A percentile compares a stretch with the other conserved stretches of the same genome.
Conservation (phyloP, 1,140 invertebrate species). For the Cotesia vestalis region DNA sequence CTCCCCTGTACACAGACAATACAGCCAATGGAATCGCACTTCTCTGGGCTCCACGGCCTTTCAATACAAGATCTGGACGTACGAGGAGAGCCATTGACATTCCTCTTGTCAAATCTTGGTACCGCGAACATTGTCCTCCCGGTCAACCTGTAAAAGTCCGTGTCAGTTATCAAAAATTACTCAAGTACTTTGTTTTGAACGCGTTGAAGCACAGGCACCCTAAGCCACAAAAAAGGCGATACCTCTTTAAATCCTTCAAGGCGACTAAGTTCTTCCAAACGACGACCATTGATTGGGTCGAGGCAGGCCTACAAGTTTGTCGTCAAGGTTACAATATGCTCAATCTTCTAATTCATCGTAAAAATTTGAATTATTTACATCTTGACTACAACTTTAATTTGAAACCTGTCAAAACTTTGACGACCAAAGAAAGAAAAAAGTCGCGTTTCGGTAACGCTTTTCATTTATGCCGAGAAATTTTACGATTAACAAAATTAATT, state of each 20-base stretch:
- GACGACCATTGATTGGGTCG: constrained; percentile 99
- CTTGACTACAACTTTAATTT: constrained; percentile 99
- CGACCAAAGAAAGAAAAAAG: constrained; percentile 99
- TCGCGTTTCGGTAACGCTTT: constrained; percentile 99
- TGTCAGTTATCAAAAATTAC: constrained; percentile 98
- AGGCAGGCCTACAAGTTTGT: constrained; percentile 97
- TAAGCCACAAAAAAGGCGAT: constrained; percentile 98
- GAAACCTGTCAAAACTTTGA: constrained; percentile 99
- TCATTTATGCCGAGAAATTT: constrained; percentile 98
- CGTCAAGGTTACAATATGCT: constrained; percentile 99
- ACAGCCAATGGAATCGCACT: constrained; percentile 98
- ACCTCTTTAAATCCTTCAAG: constrained; percentile 98
- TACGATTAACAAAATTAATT: constrained; percentile 96
- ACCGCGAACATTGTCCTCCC: constrained; percentile 96
- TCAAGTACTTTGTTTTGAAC: constrained; percentile 99
- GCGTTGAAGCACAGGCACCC: constrained; percentile 96
- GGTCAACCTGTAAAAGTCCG: constrained; percentile 99
- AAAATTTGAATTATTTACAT: constrained; percentile 99
- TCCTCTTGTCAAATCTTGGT: constrained; percentile 97
- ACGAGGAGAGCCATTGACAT: constrained; percentile 93
- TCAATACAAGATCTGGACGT: constrained; percentile 92
- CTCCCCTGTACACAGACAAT: constrained; percentile 96
- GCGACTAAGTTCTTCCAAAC: constrained; percentile 99
- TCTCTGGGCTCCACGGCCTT: constrained; percentile 98
- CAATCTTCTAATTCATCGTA: constrained; percentile 97